Evolutionary conservation across 1,140 invertebrate genomes (phyloP), one percentile per base, ranked within the genome.

Genomic region (Bombus waltoni): DNA sequence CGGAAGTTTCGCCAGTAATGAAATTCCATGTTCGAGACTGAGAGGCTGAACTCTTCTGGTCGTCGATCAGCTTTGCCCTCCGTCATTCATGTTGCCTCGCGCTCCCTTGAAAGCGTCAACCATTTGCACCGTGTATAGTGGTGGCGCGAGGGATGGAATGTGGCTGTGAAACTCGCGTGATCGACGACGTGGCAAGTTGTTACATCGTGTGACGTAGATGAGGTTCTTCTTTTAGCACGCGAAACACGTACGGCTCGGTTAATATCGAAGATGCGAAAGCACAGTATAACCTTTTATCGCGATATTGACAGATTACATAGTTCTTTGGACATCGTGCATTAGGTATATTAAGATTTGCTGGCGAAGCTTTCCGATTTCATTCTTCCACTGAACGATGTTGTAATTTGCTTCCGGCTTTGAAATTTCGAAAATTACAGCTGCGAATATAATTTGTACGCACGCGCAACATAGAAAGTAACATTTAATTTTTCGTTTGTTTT

Each of bases 1-100:
- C 3, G 59, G 3, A 83, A 83, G 62, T 76, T 83, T 53, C 28
- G 9, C 18, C 35, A 62, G 62, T 83, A 83, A 83, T 83, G 81
- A 83, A 83, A 83, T 83, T 83, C 65, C 59, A 75, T 53, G 62
- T 42, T 82, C 44, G 57, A 81, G 11, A 40, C 79, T 71, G 38
- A 44, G 53, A 40, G 66, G 35, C 32, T n/a, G 47, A 40, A 76
- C 59, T 68, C 81, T 57, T 28, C 13, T 35, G 73, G 62, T 83
- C 81, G 81, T 83, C 81, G 81, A 83, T 83, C 81, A 83, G 75
- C 66, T 83, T 77, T 73, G 8, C 42, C n/a, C 32, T 4, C 35
- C 22, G 22, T 35, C 44, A 65, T 66, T 75, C 42, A 47, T 32
- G 25, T n/a, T 28, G 57, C 81, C 18, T 77, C 32, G 22, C 18